phyloP scores from a whole-genome alignment of 2,113 vertebrate species.

The Stictonetta naevosa region DNA sequence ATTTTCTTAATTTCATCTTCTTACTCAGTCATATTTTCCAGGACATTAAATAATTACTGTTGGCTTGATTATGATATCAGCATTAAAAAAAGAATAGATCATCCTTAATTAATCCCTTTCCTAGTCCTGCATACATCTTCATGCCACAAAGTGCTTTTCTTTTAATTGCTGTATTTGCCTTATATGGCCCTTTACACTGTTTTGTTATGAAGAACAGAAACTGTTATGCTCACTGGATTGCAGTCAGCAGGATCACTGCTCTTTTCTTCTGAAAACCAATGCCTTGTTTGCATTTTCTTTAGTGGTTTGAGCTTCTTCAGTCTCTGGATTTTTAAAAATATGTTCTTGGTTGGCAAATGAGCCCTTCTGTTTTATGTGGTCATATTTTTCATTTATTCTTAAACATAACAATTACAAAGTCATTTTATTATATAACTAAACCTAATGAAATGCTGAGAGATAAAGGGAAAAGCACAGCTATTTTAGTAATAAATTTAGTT shows the following conservation, averaged over 20 bases:
- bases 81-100: background rate
- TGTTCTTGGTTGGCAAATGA: background rate
- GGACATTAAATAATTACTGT: background rate
- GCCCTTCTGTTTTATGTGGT: background rate
- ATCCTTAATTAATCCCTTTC: background rate
- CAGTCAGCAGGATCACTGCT: background rate
- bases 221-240: background rate
- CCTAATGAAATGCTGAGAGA: background rate
- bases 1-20: constrained; percentile 2
- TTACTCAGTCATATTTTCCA: background rate
- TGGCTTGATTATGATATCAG: background rate
- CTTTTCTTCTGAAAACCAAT: background rate
- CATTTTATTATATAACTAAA: background rate
- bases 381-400: background rate
- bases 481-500: background rate
- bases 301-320: background rate
- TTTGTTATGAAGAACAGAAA: background rate
- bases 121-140: background rate
- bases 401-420: background rate
- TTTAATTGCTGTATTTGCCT: background rate
- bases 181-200: background rate
- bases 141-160: constrained; percentile 6
- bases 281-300: background rate
- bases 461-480: background rate
- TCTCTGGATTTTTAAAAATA: background rate